Evolutionary conservation across 1,140 invertebrate genomes (phyloP).

Genomic region (Brachionus calyciflorus): DNA sequence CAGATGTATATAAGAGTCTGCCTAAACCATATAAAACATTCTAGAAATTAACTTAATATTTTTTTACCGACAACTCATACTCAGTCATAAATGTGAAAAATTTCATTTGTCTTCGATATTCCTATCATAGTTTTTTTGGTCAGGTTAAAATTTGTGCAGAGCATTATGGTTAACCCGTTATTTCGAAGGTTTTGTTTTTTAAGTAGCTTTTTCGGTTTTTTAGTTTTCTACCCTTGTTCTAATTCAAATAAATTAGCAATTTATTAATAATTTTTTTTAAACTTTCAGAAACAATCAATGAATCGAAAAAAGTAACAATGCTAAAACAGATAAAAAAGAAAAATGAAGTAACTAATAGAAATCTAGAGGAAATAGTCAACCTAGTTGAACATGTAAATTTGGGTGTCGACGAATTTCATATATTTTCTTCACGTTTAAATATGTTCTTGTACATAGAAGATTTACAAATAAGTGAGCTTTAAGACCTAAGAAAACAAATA

Average conservation of each 20-base stretch:
- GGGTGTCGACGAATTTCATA: not conserved
- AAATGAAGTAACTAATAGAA: not conserved
- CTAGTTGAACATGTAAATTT: not conserved
- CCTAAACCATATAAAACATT: too few species aligned
- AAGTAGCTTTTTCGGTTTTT: too few species aligned
- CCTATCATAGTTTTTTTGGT: too few species aligned
- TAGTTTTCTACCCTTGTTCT: too few species aligned
- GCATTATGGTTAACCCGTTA: too few species aligned
- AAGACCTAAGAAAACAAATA: not conserved
- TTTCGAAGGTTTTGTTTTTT: too few species aligned
- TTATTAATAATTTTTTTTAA: not conserved
- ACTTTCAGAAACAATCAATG: not conserved
- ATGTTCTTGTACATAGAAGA: not conserved
- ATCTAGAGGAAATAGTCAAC: constrained; percentile 31
- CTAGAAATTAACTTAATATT: too few species aligned
- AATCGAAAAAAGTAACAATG: constrained; percentile 9
- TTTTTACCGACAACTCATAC: too few species aligned
- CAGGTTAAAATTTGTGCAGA: too few species aligned
- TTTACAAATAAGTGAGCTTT: not conserved
- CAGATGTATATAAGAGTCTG: too few species aligned
- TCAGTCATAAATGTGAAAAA: too few species aligned
- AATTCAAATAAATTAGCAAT: not conserved
- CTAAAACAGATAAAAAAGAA: constrained; percentile 13
- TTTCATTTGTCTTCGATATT: too few species aligned
- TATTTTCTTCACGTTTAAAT: not conserved